Evolutionary conservation across 2,888 invertebrate genomes (phyloP).

Genomic region (Yponomeuta sedellus): DNA sequence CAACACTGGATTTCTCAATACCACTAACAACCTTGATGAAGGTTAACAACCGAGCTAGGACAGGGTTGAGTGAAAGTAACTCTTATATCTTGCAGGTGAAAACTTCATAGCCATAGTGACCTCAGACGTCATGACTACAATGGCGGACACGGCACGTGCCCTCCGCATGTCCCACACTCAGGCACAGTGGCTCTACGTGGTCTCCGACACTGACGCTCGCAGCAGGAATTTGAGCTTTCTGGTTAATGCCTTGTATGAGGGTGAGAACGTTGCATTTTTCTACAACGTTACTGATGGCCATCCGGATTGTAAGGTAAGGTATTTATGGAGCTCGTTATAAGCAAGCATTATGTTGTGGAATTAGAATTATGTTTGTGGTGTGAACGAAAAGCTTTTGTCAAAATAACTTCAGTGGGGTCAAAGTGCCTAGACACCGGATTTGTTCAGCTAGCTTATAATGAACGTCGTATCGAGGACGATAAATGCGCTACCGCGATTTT

Average conservation of each 20-base stretch:
- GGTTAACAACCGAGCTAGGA: no score
- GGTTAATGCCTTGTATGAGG: constrained; percentile 80
- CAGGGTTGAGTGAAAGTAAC: no score
- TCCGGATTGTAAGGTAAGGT: constrained; percentile 71
- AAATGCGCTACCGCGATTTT: no score
- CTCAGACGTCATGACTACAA: constrained; percentile 75
- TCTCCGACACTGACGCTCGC: constrained; percentile 76
- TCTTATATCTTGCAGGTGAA: constrained; percentile 44
- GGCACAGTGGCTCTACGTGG: constrained; percentile 89
- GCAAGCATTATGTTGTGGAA: no score
- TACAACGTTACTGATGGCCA: constrained; percentile 79
- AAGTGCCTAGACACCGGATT: no score
- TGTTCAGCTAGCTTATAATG: no score
- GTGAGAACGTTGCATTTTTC: constrained; percentile 87
- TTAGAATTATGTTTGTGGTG: no score
- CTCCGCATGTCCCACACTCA: constrained; percentile 81
- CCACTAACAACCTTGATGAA: no score
- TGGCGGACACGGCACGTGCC: constrained; percentile 82
- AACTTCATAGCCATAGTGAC: constrained; percentile 81
- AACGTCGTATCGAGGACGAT: no score
- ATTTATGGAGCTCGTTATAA: background rate
- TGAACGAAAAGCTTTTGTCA: no score
- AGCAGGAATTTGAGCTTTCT: constrained; percentile 73
- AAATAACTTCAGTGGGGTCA: no score
- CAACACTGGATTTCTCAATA: no score